Evolutionary conservation across 2,888 invertebrate species (phyloP), one percentile per base, ranked within the genome.

Genomic region (Pollenia griseotomentosa): DNA sequence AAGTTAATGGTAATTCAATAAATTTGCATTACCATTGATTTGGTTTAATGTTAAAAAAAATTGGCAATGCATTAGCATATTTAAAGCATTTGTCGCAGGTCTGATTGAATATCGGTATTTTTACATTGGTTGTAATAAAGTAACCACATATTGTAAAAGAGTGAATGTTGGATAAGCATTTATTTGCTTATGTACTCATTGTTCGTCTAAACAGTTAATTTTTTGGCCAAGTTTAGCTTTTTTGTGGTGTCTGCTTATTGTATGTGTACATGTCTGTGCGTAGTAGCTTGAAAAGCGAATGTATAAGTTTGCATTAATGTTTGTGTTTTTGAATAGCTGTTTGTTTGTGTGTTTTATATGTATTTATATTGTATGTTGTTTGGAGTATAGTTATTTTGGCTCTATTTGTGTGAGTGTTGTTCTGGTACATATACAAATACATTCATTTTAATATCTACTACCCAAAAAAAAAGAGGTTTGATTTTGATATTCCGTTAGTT

Each of bases 151-250:
- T 55, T 70, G 75, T 82, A 51, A 4, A 40, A 1, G 55, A 48
- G 46, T 19, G 65, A 7, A 42, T 40, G 19, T 57, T 79, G 55
- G 40, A 75, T 63, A 44, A 74, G 70, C 55, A 70, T 70, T 55
- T 82, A 77, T 82, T 85, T 85, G 78, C 78, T 82, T 68, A 73
- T 75, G 51, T 42, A 16, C 74, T 85, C 73, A 63, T 68, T 78
- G 10, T 40, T 74, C 66, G 68, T 74, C 73, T 82, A 71, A 46
- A 73, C 48, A 55, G 73, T 63, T 66, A 73, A 71, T 80, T 75
- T 11, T 83, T 83, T 79, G 86, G 73, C 57, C 85, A 77, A 83
- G 66, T 78, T 83, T 61, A 71, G 74, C 73, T 75, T 71, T 71
- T 53, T 74, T 61, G 33, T 74, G 48, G 55, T 66, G 48, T 81